phyloP scores from a whole-genome alignment of 2,888 invertebrate species.

The Pediacus dermestoides region DNA sequence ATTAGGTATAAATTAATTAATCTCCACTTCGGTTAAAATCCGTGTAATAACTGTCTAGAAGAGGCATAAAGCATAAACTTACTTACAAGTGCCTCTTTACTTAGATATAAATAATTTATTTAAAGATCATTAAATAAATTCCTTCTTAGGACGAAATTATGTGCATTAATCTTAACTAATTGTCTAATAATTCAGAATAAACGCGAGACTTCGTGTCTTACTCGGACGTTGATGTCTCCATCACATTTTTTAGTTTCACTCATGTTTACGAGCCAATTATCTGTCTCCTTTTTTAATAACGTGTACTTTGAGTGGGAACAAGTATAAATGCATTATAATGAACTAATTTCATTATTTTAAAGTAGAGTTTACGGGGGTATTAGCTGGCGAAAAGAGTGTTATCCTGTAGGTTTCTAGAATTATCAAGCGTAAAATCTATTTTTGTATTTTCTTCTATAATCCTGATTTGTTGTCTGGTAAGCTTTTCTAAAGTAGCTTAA shows the following conservation, averaged over 20 bases:
- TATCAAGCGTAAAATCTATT: too few relatives aligned
- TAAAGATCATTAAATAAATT: conserved; percentile 32
- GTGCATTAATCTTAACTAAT: conserved; percentile 45
- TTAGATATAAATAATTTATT: conserved; percentile 8
- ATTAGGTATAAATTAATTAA: not conserved
- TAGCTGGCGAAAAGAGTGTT: not conserved
- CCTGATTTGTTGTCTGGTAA: too few relatives aligned
- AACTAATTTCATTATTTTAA: too few relatives aligned
- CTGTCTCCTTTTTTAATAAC: not conserved
- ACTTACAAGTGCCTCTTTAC: conserved; percentile 1
- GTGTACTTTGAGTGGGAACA: too few relatives aligned
- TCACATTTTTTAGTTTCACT: conserved; percentile 33
- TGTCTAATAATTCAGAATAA: conserved; percentile 45
- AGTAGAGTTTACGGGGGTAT: too few relatives aligned
- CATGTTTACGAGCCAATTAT: conserved; percentile 31
- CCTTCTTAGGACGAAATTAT: conserved; percentile 41
- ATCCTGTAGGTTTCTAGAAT: too few relatives aligned
- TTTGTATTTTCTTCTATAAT: too few relatives aligned
- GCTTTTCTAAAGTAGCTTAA: too few relatives aligned
- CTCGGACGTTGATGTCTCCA: conserved; percentile 43
- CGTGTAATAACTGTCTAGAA: not conserved
- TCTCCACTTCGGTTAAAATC: not conserved
- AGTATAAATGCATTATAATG: too few relatives aligned
- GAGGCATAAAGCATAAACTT: conserved; percentile 3
- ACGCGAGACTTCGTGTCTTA: conserved; percentile 41